A percentile compares a stretch with the other conserved stretches of the same genome.
Conservation (phyloP, 2,113 vertebrate species). For the Galeopterus variegatus region DNA sequence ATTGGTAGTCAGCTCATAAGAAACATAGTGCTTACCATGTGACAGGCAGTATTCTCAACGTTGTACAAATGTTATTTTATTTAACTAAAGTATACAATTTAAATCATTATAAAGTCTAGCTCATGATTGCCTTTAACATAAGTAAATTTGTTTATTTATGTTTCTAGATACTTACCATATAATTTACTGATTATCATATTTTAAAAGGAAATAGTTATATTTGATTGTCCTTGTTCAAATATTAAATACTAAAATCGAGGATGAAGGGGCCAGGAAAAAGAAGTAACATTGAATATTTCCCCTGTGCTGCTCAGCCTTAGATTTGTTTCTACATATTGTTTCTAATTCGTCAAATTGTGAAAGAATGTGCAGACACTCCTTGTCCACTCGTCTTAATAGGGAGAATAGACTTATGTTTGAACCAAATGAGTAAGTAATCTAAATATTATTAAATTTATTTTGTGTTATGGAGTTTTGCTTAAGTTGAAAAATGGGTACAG, state of each 20-base stretch:
- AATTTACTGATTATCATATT: not conserved
- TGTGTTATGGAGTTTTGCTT: not conserved
- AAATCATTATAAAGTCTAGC: not conserved
- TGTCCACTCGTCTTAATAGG: not conserved
- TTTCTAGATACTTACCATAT: not conserved
- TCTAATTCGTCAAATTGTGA: not conserved
- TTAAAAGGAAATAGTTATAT: not conserved
- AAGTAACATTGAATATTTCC: accelerated
- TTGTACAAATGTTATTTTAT: not conserved
- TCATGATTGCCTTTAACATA: not conserved
- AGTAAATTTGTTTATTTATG: not conserved
- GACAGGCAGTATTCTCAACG: not conserved
- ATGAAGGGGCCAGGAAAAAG: not conserved
- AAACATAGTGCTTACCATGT: not conserved
- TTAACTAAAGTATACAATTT: not conserved
- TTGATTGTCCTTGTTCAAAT: not conserved
- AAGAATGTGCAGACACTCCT: not conserved
- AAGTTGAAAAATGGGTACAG: not conserved
- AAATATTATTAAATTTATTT: not conserved
- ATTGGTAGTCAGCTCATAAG: not conserved
- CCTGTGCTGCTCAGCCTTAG: not conserved
- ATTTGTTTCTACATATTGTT: not conserved
- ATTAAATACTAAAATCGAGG: not conserved
- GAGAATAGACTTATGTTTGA: not conserved
- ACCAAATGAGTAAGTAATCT: not conserved